Conservation (phyloP, 2,888 invertebrate species). For the Campoplex capitator region DNA sequence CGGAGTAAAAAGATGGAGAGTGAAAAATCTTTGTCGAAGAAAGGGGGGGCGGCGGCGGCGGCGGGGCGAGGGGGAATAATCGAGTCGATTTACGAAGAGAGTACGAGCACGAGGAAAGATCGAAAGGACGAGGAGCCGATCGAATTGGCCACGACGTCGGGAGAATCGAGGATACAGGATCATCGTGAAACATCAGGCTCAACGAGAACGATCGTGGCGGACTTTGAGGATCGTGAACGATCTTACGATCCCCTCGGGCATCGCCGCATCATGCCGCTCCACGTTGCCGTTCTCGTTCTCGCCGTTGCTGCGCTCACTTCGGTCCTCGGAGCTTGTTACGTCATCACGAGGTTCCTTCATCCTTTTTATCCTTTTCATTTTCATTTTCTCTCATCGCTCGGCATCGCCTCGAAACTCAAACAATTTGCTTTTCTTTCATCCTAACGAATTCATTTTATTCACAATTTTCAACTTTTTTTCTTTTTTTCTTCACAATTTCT, state of each 20-base stretch:
- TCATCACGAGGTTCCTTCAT: conserved; percentile 77
- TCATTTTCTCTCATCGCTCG: background rate
- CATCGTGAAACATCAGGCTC: conserved; percentile 47
- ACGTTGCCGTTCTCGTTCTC: conserved; percentile 76
- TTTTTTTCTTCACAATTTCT: background rate
- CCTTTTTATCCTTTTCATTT: conserved; percentile 16
- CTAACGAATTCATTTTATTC: background rate
- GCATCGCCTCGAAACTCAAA: background rate
- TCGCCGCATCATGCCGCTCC: conserved; percentile 70
- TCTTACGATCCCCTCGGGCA: conserved; percentile 59
- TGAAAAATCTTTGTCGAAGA: conserved; percentile 12
- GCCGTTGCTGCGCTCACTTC: conserved; percentile 78
- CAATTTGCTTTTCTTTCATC: background rate
- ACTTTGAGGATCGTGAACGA: conserved; percentile 53
- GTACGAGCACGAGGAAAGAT: conserved; percentile 3
- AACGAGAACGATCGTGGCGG: conserved; percentile 43
- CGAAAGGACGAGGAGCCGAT: conserved; percentile 24
- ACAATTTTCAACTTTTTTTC: background rate
- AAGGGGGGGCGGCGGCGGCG: background rate
- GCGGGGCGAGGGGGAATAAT: background rate
- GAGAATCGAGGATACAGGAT: conserved; percentile 41
- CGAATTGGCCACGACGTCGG: conserved; percentile 25
- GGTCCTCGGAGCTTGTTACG: conserved; percentile 79
- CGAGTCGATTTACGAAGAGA: conserved; percentile 19
- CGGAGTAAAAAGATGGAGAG: conserved; percentile 13